These are phyloP conservation scores for Ptychoptera albimana DNA, from an alignment of 2,888 invertebrate genomes.

Conservation along the genomic window DNA sequence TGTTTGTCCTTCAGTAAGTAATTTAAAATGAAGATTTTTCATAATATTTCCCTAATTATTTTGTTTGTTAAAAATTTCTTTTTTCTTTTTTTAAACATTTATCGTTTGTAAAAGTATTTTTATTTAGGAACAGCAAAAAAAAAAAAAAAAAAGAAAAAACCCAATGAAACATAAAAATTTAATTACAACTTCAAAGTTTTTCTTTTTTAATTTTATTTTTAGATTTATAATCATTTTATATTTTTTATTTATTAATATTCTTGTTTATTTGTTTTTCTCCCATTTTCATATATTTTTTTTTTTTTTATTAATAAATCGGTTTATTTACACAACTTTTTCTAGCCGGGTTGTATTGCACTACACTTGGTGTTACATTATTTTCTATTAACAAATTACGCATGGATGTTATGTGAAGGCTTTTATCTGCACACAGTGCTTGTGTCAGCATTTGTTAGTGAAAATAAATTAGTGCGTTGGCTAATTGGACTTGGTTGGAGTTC, in stretches of 20 bases:
- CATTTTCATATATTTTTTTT: not conserved
- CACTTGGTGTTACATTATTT: conserved; percentile 77
- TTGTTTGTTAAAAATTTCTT: too few relatives aligned
- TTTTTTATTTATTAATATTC: too few relatives aligned
- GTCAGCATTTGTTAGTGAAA: conserved; percentile 78
- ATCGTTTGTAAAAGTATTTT: not conserved
- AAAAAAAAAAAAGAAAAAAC: too few relatives aligned
- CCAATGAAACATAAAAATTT: not conserved
- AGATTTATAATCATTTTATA: not conserved
- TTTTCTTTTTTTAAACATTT: too few relatives aligned
- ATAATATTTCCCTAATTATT: not conserved
- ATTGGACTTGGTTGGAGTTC: conserved; percentile 73
- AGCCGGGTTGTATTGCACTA: conserved; percentile 66
- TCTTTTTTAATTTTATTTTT: not conserved
- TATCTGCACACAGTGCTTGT: conserved; percentile 89
- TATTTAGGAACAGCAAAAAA: not conserved
- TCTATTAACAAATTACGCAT: conserved; percentile 81
- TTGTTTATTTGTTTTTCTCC: conserved; percentile 2
- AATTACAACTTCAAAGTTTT: too few relatives aligned
- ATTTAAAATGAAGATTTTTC: too few relatives aligned
- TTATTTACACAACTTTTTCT: conserved; percentile 13
- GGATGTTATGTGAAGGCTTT: conserved; percentile 93
- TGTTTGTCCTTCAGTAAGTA: too few relatives aligned
- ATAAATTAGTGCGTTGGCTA: conserved; percentile 66
- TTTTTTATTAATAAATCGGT: not conserved